Evolutionary conservation across 2,888 invertebrate genomes (phyloP).

Genomic region (Sesamia inferens): DNA sequence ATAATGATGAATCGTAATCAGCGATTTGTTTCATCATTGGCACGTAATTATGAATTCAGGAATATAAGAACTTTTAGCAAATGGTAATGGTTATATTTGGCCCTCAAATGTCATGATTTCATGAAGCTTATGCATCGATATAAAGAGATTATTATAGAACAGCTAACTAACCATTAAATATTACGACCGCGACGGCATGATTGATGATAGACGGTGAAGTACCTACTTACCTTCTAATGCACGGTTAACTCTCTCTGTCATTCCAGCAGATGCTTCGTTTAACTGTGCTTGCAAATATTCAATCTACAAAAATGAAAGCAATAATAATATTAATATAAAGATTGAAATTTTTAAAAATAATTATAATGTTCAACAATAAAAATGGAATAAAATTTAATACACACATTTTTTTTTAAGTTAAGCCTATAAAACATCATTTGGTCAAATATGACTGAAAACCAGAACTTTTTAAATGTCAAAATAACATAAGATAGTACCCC

Average conservation of each 20-base stretch:
- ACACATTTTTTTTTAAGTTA: not conserved
- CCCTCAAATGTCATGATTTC: not conserved
- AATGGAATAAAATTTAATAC: not conserved
- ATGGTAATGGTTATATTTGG: not conserved
- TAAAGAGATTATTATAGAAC: no score
- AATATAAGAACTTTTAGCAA: not conserved
- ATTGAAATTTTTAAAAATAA: not conserved
- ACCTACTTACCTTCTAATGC: constrained; percentile 72
- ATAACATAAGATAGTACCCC: no score
- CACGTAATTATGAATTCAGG: not conserved
- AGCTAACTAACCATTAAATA: not conserved
- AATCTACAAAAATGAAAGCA: constrained; percentile 59
- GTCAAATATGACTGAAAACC: no score
- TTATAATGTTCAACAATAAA: not conserved
- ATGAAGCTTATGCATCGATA: no score
- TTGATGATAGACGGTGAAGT: no score
- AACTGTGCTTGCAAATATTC: constrained; percentile 65
- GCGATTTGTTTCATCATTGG: not conserved
- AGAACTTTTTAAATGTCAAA: no score
- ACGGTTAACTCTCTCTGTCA: constrained; percentile 75
- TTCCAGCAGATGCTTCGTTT: constrained; percentile 55
- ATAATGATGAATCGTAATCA: not conserved
- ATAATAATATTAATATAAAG: not conserved
- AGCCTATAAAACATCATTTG: not conserved
- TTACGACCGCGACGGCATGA: no score